These are phyloP conservation scores for Lophura nycthemera DNA, from an alignment of 2,113 vertebrate species.

Conservation along the genomic window DNA sequence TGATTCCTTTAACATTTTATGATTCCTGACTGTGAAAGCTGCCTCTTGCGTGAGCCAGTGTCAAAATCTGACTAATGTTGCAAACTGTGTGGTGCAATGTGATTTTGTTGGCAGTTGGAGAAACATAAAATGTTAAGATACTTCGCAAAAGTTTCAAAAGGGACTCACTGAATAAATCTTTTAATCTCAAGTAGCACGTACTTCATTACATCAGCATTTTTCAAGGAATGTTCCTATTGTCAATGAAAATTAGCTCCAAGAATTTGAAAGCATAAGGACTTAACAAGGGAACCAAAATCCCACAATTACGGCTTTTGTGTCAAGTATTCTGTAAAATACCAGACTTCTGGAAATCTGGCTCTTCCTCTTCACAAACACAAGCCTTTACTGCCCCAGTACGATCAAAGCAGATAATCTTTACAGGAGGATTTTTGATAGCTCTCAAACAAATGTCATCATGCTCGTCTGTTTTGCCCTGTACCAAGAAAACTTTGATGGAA, in stretches of 20 bases:
- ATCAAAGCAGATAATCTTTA: constrained; percentile 24
- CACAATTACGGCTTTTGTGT: constrained; percentile 29
- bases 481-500: background rate
- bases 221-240: constrained; percentile 72
- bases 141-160: constrained; percentile 49
- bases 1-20: constrained; percentile 61
- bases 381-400: background rate
- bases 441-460: constrained; percentile 26
- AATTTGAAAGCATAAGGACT: constrained; percentile 53
- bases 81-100: constrained; percentile 70
- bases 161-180: constrained; percentile 64
- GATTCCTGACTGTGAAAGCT: constrained; percentile 58
- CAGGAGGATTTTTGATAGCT: constrained; percentile 2
- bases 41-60: constrained; percentile 66
- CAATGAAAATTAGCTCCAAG: constrained; percentile 68
- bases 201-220: constrained; percentile 72
- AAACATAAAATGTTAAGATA: constrained; percentile 60
- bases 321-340: constrained; percentile 32
- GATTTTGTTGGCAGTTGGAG: constrained; percentile 70
- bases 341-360: constrained; percentile 30
- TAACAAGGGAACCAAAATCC: constrained; percentile 29
- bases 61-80: constrained; percentile 73
- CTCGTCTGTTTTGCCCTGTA: background rate
- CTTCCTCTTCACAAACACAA: constrained; percentile 10
- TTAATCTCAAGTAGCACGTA: constrained; percentile 71